phyloP scores from a whole-genome alignment of 2,888 invertebrate species.

The Busseola fusca region DNA sequence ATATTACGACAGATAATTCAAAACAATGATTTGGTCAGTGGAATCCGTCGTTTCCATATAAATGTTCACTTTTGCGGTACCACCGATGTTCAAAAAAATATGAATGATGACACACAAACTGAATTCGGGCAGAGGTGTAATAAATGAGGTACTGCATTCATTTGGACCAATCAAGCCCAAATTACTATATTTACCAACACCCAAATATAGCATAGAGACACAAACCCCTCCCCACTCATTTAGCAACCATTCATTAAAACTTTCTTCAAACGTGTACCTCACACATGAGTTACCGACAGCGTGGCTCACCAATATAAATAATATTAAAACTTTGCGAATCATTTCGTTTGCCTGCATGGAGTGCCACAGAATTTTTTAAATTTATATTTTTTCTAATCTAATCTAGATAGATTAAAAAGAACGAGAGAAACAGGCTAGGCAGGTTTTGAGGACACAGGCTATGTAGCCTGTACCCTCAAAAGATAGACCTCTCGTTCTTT shows the following conservation, averaged over 20 bases:
- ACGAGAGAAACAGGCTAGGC: too few relatives aligned
- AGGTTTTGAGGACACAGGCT: too few relatives aligned
- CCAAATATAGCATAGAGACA: constrained; percentile 55
- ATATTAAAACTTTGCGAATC: constrained; percentile 48
- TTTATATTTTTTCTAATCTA: constrained; percentile 41
- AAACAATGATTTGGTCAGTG: background rate
- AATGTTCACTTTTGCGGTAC: constrained; percentile 10
- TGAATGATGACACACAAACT: constrained; percentile 30
- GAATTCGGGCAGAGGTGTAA: constrained; percentile 52
- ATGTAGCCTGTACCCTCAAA: too few relatives aligned
- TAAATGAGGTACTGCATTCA: constrained; percentile 61
- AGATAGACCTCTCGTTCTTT: too few relatives aligned
- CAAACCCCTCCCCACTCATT: constrained; percentile 58
- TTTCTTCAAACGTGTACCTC: constrained; percentile 66
- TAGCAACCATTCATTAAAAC: constrained; percentile 64
- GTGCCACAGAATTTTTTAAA: constrained; percentile 49
- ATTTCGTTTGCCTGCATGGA: constrained; percentile 44
- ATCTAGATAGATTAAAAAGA: too few relatives aligned
- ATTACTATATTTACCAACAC: constrained; percentile 42
- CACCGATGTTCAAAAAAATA: background rate
- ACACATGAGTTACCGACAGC: constrained; percentile 67
- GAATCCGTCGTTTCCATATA: constrained; percentile 7
- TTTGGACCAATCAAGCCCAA: constrained; percentile 46
- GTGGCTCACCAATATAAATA: constrained; percentile 47
- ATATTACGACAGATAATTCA: too few relatives aligned